phyloP scores from a whole-genome alignment of 2,113 vertebrate genomes.

The Cochlearius cochlearius region DNA sequence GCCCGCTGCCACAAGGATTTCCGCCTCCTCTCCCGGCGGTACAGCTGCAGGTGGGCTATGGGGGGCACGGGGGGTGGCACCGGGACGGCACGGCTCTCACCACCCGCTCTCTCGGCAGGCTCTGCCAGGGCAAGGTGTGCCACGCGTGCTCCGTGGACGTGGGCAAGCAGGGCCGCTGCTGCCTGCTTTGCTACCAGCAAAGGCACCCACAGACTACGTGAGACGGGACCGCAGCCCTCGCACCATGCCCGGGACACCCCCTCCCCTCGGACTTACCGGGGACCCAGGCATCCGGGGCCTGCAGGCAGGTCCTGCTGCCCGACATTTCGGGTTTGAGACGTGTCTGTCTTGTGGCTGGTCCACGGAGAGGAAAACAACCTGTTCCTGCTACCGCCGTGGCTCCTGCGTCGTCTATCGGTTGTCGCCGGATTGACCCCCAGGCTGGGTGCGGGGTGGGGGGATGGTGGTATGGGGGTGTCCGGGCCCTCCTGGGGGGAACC shows the following conservation, averaged over 20 bases:
- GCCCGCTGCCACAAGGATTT: constrained; percentile 67
- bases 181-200: constrained; percentile 67
- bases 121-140: constrained; percentile 69
- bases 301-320: not conserved
- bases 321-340: accelerated
- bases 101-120: not conserved
- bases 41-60: constrained; percentile 71
- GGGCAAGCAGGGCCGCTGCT: constrained; percentile 60
- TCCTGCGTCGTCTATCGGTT: not conserved
- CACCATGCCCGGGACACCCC: accelerated
- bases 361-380: not conserved
- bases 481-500: not conserved
- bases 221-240: not conserved
- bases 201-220: not conserved
- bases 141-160: constrained; percentile 65
- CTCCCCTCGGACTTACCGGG: not conserved
- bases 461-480: accelerated
- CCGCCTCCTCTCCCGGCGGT: constrained; percentile 65
- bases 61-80: not conserved
- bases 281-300: accelerated
- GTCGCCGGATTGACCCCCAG: not conserved
- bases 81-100: not conserved
- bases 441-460: not conserved
- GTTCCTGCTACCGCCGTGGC: not conserved
- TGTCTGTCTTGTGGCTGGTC: not conserved